Percentiles rank a stretch among this genome's conserved stretches.
Conservation (phyloP, 2,797 vertebrate species). For the Tenualosa ilisha region DNA sequence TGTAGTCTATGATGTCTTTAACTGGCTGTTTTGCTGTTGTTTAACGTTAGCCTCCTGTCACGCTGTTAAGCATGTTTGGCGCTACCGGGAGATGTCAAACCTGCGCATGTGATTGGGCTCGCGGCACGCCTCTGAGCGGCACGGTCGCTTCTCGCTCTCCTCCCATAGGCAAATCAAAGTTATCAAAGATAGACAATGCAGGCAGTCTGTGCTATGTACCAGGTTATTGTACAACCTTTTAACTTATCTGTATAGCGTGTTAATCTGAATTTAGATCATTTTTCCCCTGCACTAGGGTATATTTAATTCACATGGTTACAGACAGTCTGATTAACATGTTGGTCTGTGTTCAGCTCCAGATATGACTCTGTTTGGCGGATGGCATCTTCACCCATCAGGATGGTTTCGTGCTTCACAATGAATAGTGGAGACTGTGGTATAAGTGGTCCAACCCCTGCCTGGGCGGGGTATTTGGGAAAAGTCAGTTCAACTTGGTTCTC, state of each 20-base stretch:
- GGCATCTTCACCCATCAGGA: not conserved
- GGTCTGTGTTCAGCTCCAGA: constrained; percentile 1
- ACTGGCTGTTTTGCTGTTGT: too few relatives aligned
- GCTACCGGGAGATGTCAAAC: not conserved
- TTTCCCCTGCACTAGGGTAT: too few relatives aligned
- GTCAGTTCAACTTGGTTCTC: constrained; percentile 89
- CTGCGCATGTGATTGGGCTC: not conserved
- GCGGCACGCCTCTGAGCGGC: not conserved
- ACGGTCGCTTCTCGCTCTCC: too few relatives aligned
- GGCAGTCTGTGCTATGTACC: too few relatives aligned
- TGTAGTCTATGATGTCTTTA: too few relatives aligned
- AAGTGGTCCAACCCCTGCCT: constrained; percentile 86
- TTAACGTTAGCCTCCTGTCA: not conserved
- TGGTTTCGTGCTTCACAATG: constrained; percentile 66
- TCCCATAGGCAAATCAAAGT: too few relatives aligned
- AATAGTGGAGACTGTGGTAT: constrained; percentile 90
- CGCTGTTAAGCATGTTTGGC: not conserved
- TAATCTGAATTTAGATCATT: too few relatives aligned
- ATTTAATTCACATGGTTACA: too few relatives aligned
- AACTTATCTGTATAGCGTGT: too few relatives aligned
- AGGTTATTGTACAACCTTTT: too few relatives aligned
- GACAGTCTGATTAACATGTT: not conserved
- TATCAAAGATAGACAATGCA: too few relatives aligned
- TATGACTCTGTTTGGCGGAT: not conserved
- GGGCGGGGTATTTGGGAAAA: constrained; percentile 99